These are phyloP conservation scores for Lapara coniferarum DNA, from an alignment of 2,888 invertebrate genomes.

Conservation along the genomic window DNA sequence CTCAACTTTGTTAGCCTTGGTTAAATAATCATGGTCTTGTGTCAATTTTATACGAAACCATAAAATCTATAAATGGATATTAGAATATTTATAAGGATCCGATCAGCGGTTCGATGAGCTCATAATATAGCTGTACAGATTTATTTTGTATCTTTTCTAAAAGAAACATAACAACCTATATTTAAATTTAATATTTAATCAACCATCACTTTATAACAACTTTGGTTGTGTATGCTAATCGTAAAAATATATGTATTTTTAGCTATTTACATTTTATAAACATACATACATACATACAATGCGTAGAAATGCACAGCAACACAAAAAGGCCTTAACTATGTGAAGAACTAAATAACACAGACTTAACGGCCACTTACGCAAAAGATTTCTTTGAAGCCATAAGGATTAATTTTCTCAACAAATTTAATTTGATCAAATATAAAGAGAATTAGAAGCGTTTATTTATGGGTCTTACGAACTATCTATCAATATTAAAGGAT, in stretches of 20 bases:
- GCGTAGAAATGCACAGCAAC: slow-evolving; percentile 83
- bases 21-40: slow-evolving; percentile 39
- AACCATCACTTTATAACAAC: slow-evolving; percentile 85
- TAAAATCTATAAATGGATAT: slow-evolving; percentile 73
- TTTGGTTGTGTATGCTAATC: slow-evolving; percentile 85
- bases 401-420: slow-evolving; percentile 57
- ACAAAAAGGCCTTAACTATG: slow-evolving; percentile 75
- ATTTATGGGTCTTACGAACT: background rate
- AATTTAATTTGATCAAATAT: background rate
- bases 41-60: slow-evolving; percentile 68
- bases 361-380: slow-evolving; percentile 74
- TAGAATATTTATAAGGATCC: slow-evolving; percentile 79
- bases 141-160: slow-evolving; percentile 69
- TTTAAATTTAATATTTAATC: slow-evolving; percentile 80
- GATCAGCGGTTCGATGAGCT: slow-evolving; percentile 68
- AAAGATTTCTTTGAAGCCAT: slow-evolving; percentile 59
- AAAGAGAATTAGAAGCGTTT: background rate
- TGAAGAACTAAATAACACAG: slow-evolving; percentile 82
- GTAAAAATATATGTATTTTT: slow-evolving; percentile 83
- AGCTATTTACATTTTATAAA: slow-evolving; percentile 83
- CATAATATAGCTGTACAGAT: slow-evolving; percentile 65
- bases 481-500: slow-evolving; percentile 19
- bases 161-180: slow-evolving; percentile 82
- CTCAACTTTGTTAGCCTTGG: slow-evolving; percentile 31
- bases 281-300: slow-evolving; percentile 85